phyloP scores from a whole-genome alignment of 2,113 vertebrate genomes.

The Puma concolor region DNA sequence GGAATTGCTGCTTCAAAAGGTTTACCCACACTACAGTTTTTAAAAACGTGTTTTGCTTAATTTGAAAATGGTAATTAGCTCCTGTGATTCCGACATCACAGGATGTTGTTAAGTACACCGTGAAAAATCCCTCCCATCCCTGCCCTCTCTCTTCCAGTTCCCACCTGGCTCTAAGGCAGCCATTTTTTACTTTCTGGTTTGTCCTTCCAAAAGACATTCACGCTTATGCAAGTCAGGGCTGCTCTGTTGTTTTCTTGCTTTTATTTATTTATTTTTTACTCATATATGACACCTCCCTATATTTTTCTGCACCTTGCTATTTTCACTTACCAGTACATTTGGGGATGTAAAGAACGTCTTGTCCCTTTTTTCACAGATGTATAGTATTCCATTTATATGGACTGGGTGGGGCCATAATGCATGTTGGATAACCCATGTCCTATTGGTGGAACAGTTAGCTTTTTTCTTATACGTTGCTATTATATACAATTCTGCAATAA shows the following conservation, averaged over 20 bases:
- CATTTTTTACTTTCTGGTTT: background rate
- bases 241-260: background rate
- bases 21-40: background rate
- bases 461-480: background rate
- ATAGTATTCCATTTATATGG: background rate
- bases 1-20: background rate
- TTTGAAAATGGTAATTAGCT: background rate
- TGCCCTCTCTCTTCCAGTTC: background rate
- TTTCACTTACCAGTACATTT: constrained; percentile 2
- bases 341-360: background rate
- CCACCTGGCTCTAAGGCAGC: background rate
- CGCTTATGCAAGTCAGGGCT: background rate
- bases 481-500: background rate
- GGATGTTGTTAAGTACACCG: background rate
- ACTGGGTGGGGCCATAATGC: background rate
- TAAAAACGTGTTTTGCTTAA: background rate
- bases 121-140: background rate
- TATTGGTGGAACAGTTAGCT: background rate
- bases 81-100: background rate
- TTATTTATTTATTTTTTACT: background rate
- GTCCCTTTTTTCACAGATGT: background rate
- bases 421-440: background rate
- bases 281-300: background rate
- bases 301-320: background rate
- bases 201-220: background rate